Base-by-base conservation (phyloP, 64 coral and sea anemone genomes). In the Cladopsammia gracilis region DNA sequence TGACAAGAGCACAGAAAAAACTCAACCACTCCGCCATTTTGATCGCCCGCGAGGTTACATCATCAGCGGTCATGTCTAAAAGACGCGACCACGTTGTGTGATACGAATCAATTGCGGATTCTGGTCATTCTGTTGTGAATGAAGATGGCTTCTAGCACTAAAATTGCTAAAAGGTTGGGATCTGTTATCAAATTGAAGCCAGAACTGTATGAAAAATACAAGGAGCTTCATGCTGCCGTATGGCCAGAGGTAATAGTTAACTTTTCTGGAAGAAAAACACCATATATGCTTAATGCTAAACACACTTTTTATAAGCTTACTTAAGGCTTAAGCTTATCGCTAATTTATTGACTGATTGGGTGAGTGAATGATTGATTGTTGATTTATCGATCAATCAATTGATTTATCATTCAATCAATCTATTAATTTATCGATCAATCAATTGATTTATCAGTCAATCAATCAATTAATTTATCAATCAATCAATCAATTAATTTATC, bases 131-230 rank as follows among this genome's bases (percentile, higher is more conserved):
- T 19, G 1, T 19, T 64, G 1, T 6, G 12, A 0, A n/a, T 9
- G 11, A 86, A 50, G 12, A 94, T 94, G 92, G 58, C 92, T 53
- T 76, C 92, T 15, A 75, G 22, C 48, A 50, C 76, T 25, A 97
- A 94, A 90, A 82, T 71, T 81, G 74, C 95, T 12, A 97, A 94
- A 47, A 91, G 96, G 53, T 62, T 90, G 22, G 96, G 96, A n/a
- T 91, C 96, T 4, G 96, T 97, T 12, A 97, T 97, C 60, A 94
- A 94, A 77, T 69, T 97, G 60, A 97, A 94, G 70, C 92, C 92
- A 49, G 96, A 85, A 43, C 76, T 76, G 96, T 97, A 94, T 62
- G 88, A 97, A 25, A 80, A 60, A 58, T 97, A 97, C 64, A 97
- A 97, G 75, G 75, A 97, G 76, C 96, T 97, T 22, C 96, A 97